phyloP scores from a whole-genome alignment of 1,140 invertebrate species.

The Phenacoccus solenopsis region DNA sequence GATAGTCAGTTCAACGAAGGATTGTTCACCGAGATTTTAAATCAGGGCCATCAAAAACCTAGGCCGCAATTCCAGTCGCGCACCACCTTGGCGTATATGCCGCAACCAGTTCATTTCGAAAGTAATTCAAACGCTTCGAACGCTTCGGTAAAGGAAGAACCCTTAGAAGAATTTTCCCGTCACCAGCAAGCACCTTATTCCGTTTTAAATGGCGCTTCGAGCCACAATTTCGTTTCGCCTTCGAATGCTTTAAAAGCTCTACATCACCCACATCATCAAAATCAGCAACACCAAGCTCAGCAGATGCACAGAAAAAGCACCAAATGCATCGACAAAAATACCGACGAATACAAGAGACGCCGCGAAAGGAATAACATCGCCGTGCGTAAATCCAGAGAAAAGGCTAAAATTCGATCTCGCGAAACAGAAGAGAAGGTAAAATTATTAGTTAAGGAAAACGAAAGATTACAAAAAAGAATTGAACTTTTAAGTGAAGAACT shows the following conservation, averaged over 20 bases:
- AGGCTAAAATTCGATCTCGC: slow-evolving; percentile 83
- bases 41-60: slow-evolving; percentile 39
- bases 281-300: slow-evolving; percentile 32
- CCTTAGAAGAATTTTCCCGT: slow-evolving; percentile 46
- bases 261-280: slow-evolving; percentile 34
- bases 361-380: slow-evolving; percentile 94
- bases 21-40: slow-evolving; percentile 62
- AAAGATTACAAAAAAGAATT: slow-evolving; percentile 79
- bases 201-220: slow-evolving; percentile 39
- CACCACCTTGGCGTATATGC: slow-evolving; percentile 71
- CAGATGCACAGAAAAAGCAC: slow-evolving; percentile 43
- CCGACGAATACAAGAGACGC: slow-evolving; percentile 81
- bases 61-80: slow-evolving; percentile 38
- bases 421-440: slow-evolving; percentile 93
- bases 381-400: slow-evolving; percentile 88
- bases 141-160: slow-evolving; percentile 66
- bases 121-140: slow-evolving; percentile 41
- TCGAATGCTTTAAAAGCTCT: slow-evolving; percentile 32
- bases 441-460: slow-evolving; percentile 80
- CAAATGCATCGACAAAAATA: slow-evolving; percentile 77
- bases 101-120: slow-evolving; percentile 64
- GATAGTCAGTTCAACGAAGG: slow-evolving; percentile 71
- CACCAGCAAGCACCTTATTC: slow-evolving; percentile 31
- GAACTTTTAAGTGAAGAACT: slow-evolving; percentile 86
- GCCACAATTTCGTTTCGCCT: slow-evolving; percentile 46